phyloP scores from a whole-genome alignment of 2,888 invertebrate genomes.

The Ligdia adustata region DNA sequence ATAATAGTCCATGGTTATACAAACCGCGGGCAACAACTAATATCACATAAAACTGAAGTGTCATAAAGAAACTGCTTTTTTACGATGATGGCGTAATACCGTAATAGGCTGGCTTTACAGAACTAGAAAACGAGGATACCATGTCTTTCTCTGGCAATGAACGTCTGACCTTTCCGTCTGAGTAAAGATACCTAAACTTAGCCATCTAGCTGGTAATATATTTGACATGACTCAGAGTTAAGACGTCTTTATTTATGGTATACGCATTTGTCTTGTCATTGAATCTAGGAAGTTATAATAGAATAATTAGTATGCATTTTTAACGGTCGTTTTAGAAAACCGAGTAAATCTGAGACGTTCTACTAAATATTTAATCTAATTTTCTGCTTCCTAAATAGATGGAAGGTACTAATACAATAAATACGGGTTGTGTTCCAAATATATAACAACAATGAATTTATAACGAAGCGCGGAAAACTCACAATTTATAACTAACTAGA shows the following conservation, averaged over 20 bases:
- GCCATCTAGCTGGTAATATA: slow-evolving; percentile 7
- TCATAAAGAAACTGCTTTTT: slow-evolving; percentile 38
- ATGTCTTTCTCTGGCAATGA: slow-evolving; percentile 38
- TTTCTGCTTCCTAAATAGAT: no score
- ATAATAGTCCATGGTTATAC: no score
- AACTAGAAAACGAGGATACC: slow-evolving; percentile 22
- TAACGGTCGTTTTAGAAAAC: slow-evolving; percentile 5
- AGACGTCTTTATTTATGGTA: slow-evolving; percentile 15
- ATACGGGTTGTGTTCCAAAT: no score
- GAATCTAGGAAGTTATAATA: slow-evolving; percentile 14
- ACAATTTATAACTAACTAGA: no score
- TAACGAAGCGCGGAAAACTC: no score
- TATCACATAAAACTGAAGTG: slow-evolving; percentile 3
- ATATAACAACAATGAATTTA: no score
- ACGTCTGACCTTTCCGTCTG: slow-evolving; percentile 43
- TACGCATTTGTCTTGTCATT: slow-evolving; percentile 17
- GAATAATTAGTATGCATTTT: slow-evolving; percentile 1
- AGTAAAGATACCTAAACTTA: slow-evolving; percentile 29
- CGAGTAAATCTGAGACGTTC: neutral
- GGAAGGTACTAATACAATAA: no score
- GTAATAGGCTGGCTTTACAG: slow-evolving; percentile 26
- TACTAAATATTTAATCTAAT: no score
- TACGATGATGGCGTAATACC: slow-evolving; percentile 34
- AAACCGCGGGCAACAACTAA: neutral
- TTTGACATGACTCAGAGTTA: slow-evolving; percentile 7